Base-by-base conservation (phyloP, 1,140 invertebrate genomes). In the Zophobas atratus region DNA sequence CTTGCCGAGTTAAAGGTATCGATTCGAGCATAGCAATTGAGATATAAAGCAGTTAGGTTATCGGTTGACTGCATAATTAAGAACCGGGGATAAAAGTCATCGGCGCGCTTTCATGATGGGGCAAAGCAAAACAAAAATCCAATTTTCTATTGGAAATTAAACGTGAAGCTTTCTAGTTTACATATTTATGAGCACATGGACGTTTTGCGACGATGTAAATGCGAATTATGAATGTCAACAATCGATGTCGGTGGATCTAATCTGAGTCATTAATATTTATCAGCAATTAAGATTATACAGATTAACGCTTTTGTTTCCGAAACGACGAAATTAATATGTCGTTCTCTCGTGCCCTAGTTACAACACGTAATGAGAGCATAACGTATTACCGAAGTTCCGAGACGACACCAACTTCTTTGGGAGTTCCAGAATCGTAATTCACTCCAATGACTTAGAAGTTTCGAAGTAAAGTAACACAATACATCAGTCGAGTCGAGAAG, bases 61-160 rank as follows among this genome's bases (percentile, higher is more conserved):
- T 46, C 39, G 60, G 38, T 41, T 41, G 39, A 67, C 39, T 67
- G 60, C 6, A 46, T 43, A 67, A 67, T 67, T 67, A 67, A 67
- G 60, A 67, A 46, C 33, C 38, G 55, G 55, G 35, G 20, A 34
- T 34, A 35, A 57, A 67, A 67, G 60, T 67, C 60, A 67, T 32
- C 43, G 20, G 60, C 33, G 8, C 3, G 33, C 36, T 60, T 33
- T 20, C 20, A 8, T 20, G 34, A 57, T 36, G 56, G 36, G 56
- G 1, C 8, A 39, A 60, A 39, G 56, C 56, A 60, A 60, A 60
- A 67, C 60, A 67, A 67, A 63, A 67, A 67, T 67, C 39, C 60
- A 67, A 46, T 67, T 67, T 67, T 60, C 56, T 6, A 60, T 8
- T 60, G 56, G 39, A 67, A 67, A 67, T 67, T 67, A 67, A 67